Conservation (phyloP, 1,140 invertebrate species). For the Danaus melanippus region DNA sequence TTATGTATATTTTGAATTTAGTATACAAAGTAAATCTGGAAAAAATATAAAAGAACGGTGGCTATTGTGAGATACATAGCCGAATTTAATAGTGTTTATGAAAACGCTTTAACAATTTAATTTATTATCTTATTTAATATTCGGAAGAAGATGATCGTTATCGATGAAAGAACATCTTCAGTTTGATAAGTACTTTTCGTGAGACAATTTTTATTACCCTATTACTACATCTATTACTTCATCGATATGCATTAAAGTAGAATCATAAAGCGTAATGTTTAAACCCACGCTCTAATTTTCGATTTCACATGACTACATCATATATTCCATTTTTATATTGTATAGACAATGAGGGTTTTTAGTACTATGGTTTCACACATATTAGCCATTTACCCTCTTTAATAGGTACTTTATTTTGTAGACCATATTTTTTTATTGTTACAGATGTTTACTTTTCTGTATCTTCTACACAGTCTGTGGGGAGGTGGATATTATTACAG, state of each 20-base stretch:
- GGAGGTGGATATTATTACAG: slow-evolving; percentile 71
- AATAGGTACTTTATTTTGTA: slow-evolving; percentile 33
- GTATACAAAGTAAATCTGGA: no score
- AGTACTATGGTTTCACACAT: slow-evolving; percentile 45
- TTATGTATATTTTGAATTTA: no score
- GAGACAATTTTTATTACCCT: slow-evolving; percentile 35
- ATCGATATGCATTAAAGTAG: slow-evolving; percentile 50
- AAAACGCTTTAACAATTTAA: no score
- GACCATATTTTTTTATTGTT: slow-evolving; percentile 47
- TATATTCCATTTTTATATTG: slow-evolving; percentile 35
- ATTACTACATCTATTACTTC: slow-evolving; percentile 34
- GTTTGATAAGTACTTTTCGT: slow-evolving; percentile 8
- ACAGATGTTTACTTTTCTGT: slow-evolving; percentile 60
- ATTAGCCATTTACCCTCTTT: slow-evolving; percentile 14
- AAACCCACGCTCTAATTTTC: slow-evolving; percentile 59
- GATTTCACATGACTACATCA: slow-evolving; percentile 53
- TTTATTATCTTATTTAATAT: no score
- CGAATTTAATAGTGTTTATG: no score
- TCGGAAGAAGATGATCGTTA: no score
- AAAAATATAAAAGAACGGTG: no score
- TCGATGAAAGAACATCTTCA: no score
- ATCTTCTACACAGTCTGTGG: slow-evolving; percentile 37
- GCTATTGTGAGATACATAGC: no score
- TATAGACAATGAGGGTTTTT: slow-evolving; percentile 33
- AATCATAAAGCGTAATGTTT: slow-evolving; percentile 47